These are phyloP conservation scores for Acanthosepion pharaonis DNA, from an alignment of 2,888 invertebrate genomes.

Conservation along the genomic window DNA sequence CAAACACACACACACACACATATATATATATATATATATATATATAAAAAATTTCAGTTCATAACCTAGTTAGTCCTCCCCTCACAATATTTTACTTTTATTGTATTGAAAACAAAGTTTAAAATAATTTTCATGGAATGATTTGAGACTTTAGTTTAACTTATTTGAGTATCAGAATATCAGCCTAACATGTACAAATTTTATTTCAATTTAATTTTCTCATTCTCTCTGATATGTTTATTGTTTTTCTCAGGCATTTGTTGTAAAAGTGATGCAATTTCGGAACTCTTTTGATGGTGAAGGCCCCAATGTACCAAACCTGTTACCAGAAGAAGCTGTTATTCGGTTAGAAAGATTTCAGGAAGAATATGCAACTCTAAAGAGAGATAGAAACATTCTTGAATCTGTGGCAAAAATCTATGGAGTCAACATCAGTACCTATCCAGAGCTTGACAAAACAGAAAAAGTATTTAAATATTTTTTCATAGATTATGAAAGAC, in stretches of 20 bases:
- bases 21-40: no score
- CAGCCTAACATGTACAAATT: no score
- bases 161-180: no score
- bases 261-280: slow-evolving; percentile 75
- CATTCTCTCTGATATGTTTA: background rate
- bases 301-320: slow-evolving; percentile 73
- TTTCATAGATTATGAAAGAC: background rate
- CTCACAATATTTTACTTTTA: no score
- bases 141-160: no score
- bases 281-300: slow-evolving; percentile 75
- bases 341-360: slow-evolving; percentile 72
- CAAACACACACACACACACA: no score
- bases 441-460: slow-evolving; percentile 74
- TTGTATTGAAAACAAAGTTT: no score
- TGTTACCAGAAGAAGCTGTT: slow-evolving; percentile 73
- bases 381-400: slow-evolving; percentile 72
- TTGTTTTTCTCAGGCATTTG: slow-evolving; percentile 70
- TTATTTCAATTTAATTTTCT: no score
- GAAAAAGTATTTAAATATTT: slow-evolving; percentile 69
- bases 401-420: slow-evolving; percentile 75
- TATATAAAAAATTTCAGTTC: no score
- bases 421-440: slow-evolving; percentile 73
- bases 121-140: no score
- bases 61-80: no score
- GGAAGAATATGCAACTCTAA: slow-evolving; percentile 70